phyloP scores from a whole-genome alignment of 2,888 invertebrate genomes.

The Branchellion lobata region DNA sequence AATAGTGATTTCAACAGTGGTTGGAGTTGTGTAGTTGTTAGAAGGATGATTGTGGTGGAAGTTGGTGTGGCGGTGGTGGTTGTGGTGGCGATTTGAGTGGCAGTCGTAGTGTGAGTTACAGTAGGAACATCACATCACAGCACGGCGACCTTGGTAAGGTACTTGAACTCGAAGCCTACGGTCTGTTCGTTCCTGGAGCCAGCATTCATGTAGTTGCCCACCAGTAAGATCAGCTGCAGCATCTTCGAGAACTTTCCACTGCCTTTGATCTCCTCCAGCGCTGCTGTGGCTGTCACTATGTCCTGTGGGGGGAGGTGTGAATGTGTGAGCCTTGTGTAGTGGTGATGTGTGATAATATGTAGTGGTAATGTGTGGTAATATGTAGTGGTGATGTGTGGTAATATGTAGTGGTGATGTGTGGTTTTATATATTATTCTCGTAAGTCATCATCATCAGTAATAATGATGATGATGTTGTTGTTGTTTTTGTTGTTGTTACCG shows the following conservation, averaged over 20 bases:
- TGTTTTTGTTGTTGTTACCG: too few species aligned
- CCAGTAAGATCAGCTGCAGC: constrained; percentile 80
- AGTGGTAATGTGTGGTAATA: not conserved
- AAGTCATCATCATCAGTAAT: too few species aligned
- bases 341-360: not conserved
- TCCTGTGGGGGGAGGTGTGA: constrained; percentile 66
- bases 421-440: too few species aligned
- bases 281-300: constrained; percentile 89
- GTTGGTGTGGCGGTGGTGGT: too few species aligned
- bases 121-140: not conserved
- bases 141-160: constrained; percentile 77
- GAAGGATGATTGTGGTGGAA: too few species aligned
- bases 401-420: not conserved
- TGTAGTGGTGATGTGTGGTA: not conserved
- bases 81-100: too few species aligned
- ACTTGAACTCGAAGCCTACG: constrained; percentile 93
- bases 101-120: too few species aligned
- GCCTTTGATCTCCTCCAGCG: constrained; percentile 86
- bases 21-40: too few species aligned
- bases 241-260: constrained; percentile 87
- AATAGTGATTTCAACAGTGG: too few species aligned
- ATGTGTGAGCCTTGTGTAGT: too few species aligned
- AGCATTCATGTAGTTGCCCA: constrained; percentile 96
- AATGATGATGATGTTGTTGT: not conserved
- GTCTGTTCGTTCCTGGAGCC: constrained; percentile 88